Conservation (phyloP, 2,888 invertebrate genomes). For the Orchestes rusci region DNA sequence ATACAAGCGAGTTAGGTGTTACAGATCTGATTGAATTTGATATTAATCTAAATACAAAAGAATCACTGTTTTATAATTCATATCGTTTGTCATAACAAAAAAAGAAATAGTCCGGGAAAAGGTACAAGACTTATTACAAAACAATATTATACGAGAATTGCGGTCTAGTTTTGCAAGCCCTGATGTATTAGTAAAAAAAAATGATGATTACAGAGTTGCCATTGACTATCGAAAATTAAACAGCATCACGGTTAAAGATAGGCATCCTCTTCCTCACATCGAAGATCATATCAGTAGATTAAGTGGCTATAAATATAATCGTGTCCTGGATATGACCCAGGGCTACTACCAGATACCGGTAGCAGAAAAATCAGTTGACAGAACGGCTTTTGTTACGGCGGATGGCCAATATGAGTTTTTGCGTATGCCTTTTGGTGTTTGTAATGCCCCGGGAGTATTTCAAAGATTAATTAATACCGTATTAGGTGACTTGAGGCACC, state of each 20-base stretch:
- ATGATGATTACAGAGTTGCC: conserved; percentile 19
- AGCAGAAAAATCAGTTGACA: too few species aligned
- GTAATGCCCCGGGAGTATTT: conserved; percentile 34
- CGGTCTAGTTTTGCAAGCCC: conserved; percentile 24
- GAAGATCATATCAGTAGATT: conserved; percentile 19
- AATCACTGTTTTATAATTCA: conserved; percentile 21
- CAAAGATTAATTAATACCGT: conserved; percentile 38
- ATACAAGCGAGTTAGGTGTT: conserved; percentile 17
- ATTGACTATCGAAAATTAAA: too few species aligned
- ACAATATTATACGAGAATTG: conserved; percentile 14
- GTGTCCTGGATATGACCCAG: conserved; percentile 27
- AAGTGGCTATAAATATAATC: conserved; percentile 16
- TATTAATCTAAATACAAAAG: conserved; percentile 18
- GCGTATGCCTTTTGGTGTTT: too few species aligned
- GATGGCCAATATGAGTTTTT: too few species aligned
- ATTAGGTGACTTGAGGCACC: too few species aligned
- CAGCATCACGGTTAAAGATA: too few species aligned
- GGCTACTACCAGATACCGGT: conserved; percentile 33
- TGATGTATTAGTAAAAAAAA: conserved; percentile 22
- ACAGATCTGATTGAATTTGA: conserved; percentile 21
- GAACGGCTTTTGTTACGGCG: too few species aligned
- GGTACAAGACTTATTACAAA: conserved; percentile 13
- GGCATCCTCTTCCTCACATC: too few species aligned
- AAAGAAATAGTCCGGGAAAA: conserved; percentile 19
- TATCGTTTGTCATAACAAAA: conserved; percentile 25